Conservation (phyloP, 1,140 invertebrate genomes). For the Micrasema minimum region DNA sequence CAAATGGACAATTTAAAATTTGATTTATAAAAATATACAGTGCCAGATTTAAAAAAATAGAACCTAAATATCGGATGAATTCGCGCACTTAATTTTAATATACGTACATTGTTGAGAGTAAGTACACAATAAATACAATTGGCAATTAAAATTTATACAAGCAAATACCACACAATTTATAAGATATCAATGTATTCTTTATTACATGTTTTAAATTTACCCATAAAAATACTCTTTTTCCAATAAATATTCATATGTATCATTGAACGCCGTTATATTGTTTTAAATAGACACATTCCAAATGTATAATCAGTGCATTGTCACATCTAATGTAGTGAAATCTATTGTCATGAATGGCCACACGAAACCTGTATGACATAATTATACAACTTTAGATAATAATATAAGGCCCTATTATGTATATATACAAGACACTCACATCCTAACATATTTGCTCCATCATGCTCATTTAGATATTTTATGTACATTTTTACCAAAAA, state of each 20-base stretch:
- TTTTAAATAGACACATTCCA: slow-evolving; percentile 22
- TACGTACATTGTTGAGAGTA: no score
- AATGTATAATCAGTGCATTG: slow-evolving; percentile 26
- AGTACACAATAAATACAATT: background rate
- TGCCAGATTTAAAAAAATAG: slow-evolving; percentile 1
- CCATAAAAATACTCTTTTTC: slow-evolving; percentile 31
- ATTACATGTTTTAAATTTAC: slow-evolving; percentile 23
- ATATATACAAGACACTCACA: slow-evolving; percentile 53
- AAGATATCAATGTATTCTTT: no score
- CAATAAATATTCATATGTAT: slow-evolving; percentile 16
- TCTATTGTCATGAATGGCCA: slow-evolving; percentile 53
- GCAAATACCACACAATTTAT: no score
- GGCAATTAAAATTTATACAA: slow-evolving; percentile 10
- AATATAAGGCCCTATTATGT: slow-evolving; percentile 54
- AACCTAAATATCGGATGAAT: no score
- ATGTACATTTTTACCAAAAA: slow-evolving; percentile 11
- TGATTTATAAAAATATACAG: slow-evolving; percentile 53
- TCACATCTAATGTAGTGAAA: slow-evolving; percentile 48
- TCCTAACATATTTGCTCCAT: slow-evolving; percentile 33
- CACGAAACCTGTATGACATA: slow-evolving; percentile 48
- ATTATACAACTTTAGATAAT: slow-evolving; percentile 49
- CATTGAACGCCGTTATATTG: slow-evolving; percentile 2
- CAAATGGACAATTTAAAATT: slow-evolving; percentile 37
- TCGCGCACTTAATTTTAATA: no score
- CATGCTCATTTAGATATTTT: slow-evolving; percentile 21